phyloP scores from a whole-genome alignment of 1,140 invertebrate genomes.

The Eriosoma lanigerum region DNA sequence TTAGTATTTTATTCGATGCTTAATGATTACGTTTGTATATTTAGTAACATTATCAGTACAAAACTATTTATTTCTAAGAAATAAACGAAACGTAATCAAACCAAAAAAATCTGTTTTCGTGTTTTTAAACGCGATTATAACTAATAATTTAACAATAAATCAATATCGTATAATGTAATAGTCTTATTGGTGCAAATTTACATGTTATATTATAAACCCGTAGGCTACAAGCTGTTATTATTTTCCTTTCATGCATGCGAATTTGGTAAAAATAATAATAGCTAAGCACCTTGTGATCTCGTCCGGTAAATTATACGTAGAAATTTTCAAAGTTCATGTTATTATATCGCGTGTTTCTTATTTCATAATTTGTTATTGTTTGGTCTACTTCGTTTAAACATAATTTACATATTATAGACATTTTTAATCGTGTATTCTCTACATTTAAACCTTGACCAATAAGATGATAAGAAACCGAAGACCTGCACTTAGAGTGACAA shows the following conservation, averaged over 20 bases:
- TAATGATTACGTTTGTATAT: neutral
- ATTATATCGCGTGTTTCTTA: conserved; percentile 11
- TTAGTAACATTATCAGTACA: neutral
- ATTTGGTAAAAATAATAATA: neutral
- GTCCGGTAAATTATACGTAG: neutral
- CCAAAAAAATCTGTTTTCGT: neutral
- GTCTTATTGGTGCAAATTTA: neutral
- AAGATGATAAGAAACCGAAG: neutral
- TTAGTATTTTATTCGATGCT: neutral
- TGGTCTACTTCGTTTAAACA: neutral
- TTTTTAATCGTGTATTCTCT: neutral
- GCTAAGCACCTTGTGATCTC: neutral
- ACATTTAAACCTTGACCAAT: neutral
- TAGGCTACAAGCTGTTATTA: neutral
- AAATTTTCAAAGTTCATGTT: neutral
- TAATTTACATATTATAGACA: neutral
- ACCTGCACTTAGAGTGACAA: neutral
- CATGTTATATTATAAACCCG: neutral
- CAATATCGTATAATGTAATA: neutral
- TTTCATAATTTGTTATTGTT: no score
- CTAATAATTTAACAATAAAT: conserved; percentile 12
- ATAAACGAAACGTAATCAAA: neutral
- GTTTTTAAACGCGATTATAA: neutral
- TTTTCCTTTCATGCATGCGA: neutral
- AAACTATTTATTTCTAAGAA: neutral